Percentiles rank a stretch among this genome's conserved stretches.
Evolutionary conservation across 2,113 vertebrate genomes (phyloP).

Genomic region (Lophochroa leadbeateri): DNA sequence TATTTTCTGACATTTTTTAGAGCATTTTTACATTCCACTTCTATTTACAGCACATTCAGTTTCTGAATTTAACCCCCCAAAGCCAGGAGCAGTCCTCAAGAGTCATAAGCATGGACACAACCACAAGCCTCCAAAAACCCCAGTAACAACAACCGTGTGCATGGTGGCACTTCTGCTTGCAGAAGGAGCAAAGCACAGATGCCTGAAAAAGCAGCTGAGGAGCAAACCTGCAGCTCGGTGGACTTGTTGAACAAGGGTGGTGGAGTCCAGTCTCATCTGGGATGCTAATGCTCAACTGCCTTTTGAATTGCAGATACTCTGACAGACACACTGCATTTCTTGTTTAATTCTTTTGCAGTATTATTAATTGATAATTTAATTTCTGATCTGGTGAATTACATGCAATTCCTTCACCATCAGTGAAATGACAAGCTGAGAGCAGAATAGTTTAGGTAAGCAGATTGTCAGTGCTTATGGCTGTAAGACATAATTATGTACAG

Average conservation of each 20-base stretch:
- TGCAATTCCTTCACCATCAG: slow-evolving; percentile 36
- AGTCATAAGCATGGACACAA: neutral
- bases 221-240: neutral
- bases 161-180: rapidly evolving
- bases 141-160: rapidly evolving
- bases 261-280: neutral
- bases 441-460: slow-evolving; percentile 68
- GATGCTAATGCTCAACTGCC: neutral
- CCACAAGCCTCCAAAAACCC: neutral
- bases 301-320: neutral
- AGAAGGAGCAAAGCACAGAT: neutral
- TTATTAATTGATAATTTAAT: slow-evolving; percentile 67
- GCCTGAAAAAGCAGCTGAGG: neutral
- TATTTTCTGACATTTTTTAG: neutral
- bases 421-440: slow-evolving; percentile 58
- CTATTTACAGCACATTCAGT: neutral
- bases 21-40: neutral
- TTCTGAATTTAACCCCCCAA: neutral
- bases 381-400: slow-evolving; percentile 56
- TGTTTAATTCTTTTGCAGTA: neutral
- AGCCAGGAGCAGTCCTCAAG: neutral
- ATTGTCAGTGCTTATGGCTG: slow-evolving; percentile 63
- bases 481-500: slow-evolving; percentile 70
- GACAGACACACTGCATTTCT: neutral
- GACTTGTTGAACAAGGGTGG: neutral